Evolutionary conservation across 2,113 vertebrate species (phyloP).

Genomic region (Gymnarchus niloticus): DNA sequence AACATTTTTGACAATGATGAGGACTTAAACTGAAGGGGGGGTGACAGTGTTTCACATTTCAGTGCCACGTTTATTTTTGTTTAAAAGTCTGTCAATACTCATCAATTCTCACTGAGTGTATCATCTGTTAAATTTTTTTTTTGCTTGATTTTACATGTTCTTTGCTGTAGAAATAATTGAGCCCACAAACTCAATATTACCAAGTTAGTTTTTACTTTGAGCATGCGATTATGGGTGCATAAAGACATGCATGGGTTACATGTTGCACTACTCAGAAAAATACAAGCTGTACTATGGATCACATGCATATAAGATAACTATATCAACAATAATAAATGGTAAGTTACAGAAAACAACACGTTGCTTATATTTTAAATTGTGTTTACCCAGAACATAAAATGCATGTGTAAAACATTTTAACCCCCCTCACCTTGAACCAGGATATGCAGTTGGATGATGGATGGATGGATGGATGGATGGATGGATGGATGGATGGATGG

Average conservation of each 20-base stretch:
- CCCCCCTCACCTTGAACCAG: no score
- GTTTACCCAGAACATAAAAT: neutral
- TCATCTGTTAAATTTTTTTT: neutral
- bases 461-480: no score
- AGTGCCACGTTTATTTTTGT: neutral
- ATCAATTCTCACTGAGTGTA: neutral
- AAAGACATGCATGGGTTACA: conserved; percentile 41
- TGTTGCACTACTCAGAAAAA: neutral
- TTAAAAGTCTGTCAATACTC: neutral
- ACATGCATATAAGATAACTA: neutral
- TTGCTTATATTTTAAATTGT: neutral
- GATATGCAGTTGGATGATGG: no score
- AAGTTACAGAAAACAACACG: neutral
- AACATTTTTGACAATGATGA: neutral
- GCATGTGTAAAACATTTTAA: neutral
- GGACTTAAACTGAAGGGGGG: neutral
- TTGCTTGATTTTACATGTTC: conserved; percentile 51
- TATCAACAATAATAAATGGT: neutral
- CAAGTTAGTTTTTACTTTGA: conserved; percentile 73
- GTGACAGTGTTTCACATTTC: neutral
- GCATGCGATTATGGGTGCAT: conserved; percentile 45
- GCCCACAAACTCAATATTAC: conserved; percentile 78
- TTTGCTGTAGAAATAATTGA: conserved; percentile 76
- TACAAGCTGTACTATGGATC: neutral
- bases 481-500: no score